phyloP scores from a whole-genome alignment of 2,888 invertebrate species.

The Drosophila picticornis region DNA sequence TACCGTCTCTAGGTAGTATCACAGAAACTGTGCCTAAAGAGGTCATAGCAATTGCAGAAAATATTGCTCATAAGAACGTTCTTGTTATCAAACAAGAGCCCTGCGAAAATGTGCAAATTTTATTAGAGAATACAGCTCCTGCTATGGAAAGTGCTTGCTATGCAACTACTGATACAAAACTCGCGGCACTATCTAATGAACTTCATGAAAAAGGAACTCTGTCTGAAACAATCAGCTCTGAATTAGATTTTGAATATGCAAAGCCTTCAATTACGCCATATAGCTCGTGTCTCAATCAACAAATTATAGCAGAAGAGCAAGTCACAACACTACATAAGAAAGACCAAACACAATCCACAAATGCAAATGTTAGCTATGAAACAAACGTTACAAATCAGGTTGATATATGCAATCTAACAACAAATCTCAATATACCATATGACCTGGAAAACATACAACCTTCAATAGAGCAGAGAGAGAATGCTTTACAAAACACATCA shows the following conservation, averaged over 20 bases:
- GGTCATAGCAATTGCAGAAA: constrained; percentile 27
- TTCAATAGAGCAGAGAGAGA: constrained; percentile 24
- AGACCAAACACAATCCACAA: constrained; percentile 35
- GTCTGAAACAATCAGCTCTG: constrained; percentile 25
- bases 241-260: constrained; percentile 32
- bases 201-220: constrained; percentile 56
- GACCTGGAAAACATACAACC: constrained; percentile 23
- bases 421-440: constrained; percentile 10
- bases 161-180: constrained; percentile 31
- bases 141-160: constrained; percentile 45
- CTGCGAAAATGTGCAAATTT: constrained; percentile 60
- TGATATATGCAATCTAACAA: constrained; percentile 24
- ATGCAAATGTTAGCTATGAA: constrained; percentile 45
- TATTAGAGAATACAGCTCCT: constrained; percentile 29
- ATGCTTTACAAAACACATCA: constrained; percentile 29
- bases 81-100: constrained; percentile 60
- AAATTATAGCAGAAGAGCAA: constrained; percentile 67
- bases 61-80: constrained; percentile 49
- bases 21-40: constrained; percentile 15
- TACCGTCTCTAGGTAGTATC: constrained; percentile 55
- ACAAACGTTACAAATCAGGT: constrained; percentile 35
- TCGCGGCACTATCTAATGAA: constrained; percentile 51
- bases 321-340: constrained; percentile 48
- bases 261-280: constrained; percentile 59
- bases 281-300: constrained; percentile 75